These are phyloP conservation scores for Brachypteracias leptosomus DNA, from an alignment of 2,113 vertebrate species.

Conservation along the genomic window DNA sequence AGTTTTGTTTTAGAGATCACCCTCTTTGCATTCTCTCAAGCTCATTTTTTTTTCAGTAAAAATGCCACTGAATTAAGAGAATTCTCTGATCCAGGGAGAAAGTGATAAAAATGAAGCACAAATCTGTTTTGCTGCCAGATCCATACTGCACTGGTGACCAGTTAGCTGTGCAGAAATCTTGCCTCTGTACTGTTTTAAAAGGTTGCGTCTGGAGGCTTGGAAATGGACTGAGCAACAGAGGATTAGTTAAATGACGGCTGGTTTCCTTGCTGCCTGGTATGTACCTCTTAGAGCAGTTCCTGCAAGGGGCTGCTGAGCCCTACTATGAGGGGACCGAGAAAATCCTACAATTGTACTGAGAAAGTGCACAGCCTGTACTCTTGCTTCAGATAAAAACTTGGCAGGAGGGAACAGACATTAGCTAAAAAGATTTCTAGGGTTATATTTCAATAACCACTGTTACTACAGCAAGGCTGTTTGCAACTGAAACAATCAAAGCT, in stretches of 20 bases:
- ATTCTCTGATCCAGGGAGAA: not conserved
- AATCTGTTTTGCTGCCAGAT: not conserved
- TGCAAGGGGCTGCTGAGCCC: not conserved
- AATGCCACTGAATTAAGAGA: not conserved
- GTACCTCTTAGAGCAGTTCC: not conserved
- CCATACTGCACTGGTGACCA: not conserved
- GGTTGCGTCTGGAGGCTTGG: not conserved
- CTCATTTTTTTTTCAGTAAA: not conserved
- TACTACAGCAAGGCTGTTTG: not conserved
- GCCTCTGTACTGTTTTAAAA: not conserved
- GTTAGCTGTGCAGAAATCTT: not conserved
- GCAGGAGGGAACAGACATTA: not conserved
- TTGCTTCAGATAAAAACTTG: conserved; percentile 22
- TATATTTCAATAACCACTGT: not conserved
- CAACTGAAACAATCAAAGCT: not conserved
- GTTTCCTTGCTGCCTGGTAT: not conserved
- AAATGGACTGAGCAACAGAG: not conserved
- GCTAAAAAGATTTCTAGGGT: not conserved
- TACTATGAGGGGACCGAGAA: not conserved
- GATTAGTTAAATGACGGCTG: not conserved
- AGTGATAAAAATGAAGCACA: not conserved
- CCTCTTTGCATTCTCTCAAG: not conserved
- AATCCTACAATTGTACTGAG: not conserved
- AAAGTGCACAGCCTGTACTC: not conserved
- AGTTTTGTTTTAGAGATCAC: not conserved